phyloP scores from a whole-genome alignment of 2,113 vertebrate species.

The Gopherus evgoodei region DNA sequence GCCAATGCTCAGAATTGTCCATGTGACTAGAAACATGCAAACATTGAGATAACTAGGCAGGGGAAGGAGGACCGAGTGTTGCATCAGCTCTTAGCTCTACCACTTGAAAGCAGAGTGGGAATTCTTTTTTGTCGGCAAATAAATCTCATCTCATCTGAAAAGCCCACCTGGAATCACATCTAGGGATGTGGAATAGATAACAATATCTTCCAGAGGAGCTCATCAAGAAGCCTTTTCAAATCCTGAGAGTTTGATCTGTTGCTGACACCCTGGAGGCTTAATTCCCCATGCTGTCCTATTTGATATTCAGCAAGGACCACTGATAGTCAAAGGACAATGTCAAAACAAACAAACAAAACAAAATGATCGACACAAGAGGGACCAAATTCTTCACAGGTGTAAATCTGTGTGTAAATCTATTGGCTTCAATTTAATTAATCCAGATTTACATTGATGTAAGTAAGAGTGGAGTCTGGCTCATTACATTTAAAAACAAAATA shows the following conservation, averaged over 20 bases:
- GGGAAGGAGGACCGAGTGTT: rapidly evolving
- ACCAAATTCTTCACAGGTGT: slow-evolving; percentile 1
- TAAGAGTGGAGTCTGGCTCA: background rate
- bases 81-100: background rate
- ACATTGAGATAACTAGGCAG: background rate
- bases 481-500: background rate
- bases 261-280: background rate
- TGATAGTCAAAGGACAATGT: rapidly evolving
- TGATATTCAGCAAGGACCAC: background rate
- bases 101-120: background rate
- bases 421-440: rapidly evolving
- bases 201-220: rapidly evolving
- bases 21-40: background rate
- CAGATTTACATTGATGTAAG: background rate
- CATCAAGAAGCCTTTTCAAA: background rate
- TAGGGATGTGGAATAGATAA: background rate
- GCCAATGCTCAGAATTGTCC: rapidly evolving
- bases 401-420: background rate
- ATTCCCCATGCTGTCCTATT: background rate
- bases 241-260: background rate
- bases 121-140: background rate
- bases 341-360: background rate
- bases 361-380: background rate
- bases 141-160: background rate
- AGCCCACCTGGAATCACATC: background rate